phyloP scores from a whole-genome alignment of 2,888 invertebrate species.

The Brachyptera risi region DNA sequence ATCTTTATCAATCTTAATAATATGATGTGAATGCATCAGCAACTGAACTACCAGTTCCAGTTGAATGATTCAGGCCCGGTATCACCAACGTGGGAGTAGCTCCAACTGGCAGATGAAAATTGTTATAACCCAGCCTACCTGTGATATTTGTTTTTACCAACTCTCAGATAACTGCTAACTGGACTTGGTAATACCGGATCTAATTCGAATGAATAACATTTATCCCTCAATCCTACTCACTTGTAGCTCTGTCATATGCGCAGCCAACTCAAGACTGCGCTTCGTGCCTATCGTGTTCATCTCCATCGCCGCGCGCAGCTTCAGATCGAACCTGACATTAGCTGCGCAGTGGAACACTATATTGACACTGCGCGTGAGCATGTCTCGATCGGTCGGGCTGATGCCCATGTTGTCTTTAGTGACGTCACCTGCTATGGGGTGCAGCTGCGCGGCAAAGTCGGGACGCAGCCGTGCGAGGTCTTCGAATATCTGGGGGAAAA shows the following conservation, averaged over 20 bases:
- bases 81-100: no score
- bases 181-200: no score
- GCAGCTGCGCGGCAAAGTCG: neutral
- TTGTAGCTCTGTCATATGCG: constrained; percentile 64
- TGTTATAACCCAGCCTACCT: no score
- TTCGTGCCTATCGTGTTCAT: constrained; percentile 91
- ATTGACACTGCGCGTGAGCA: constrained; percentile 62
- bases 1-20: no score
- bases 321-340: constrained; percentile 80
- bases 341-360: constrained; percentile 81
- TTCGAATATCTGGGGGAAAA: constrained; percentile 60
- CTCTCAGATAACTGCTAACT: no score
- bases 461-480: constrained; percentile 50
- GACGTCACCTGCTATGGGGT: constrained; percentile 58
- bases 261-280: constrained; percentile 77
- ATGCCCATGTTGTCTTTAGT: constrained; percentile 63
- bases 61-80: no score
- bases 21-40: no score
- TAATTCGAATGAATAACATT: neutral
- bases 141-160: no score
- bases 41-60: no score
- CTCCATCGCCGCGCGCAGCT: constrained; percentile 80
- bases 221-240: constrained; percentile 26
- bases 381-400: constrained; percentile 58
- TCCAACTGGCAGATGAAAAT: no score